Evolutionary conservation across 53 echinoderm and acorn worm genomes (phyloP).

Genomic region (Echinarachnius parma): DNA sequence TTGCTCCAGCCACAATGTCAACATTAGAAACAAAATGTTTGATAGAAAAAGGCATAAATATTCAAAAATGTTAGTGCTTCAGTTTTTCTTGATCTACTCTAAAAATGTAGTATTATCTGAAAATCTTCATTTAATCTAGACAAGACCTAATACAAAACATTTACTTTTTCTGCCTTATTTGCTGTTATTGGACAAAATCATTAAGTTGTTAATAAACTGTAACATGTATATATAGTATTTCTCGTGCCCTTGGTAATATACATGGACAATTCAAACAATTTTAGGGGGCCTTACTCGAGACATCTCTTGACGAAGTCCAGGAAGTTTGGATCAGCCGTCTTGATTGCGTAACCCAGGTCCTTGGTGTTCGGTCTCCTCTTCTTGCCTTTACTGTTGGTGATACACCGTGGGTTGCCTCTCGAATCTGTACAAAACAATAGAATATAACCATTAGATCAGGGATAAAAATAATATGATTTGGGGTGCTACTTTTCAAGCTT

Average conservation of each 20-base stretch:
- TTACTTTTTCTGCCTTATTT: not conserved
- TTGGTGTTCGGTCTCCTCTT: constrained; percentile 93
- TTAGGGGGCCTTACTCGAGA: constrained; percentile 83
- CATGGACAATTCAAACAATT: too few species aligned
- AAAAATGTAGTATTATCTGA: too few species aligned
- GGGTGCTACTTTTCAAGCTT: too few species aligned
- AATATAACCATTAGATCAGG: not conserved
- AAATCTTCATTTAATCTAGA: too few species aligned
- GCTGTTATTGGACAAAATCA: not conserved
- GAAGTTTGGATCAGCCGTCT: constrained; percentile 82
- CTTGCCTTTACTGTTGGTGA: constrained; percentile 98
- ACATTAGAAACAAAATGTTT: too few species aligned
- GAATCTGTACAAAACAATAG: constrained; percentile 57
- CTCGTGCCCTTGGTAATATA: too few species aligned
- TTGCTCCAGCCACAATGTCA: too few species aligned
- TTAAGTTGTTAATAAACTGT: not conserved
- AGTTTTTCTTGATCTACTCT: too few species aligned
- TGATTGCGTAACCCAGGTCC: constrained; percentile 94
- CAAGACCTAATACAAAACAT: too few species aligned
- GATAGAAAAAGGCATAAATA: too few species aligned
- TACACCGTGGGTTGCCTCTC: constrained; percentile 88
- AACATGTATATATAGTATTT: not conserved
- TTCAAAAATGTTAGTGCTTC: too few species aligned
- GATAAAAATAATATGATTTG: not conserved
- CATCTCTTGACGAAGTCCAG: constrained; percentile 89